Conservation (phyloP, 2,113 vertebrate species). For the Phasianus colchicus region DNA sequence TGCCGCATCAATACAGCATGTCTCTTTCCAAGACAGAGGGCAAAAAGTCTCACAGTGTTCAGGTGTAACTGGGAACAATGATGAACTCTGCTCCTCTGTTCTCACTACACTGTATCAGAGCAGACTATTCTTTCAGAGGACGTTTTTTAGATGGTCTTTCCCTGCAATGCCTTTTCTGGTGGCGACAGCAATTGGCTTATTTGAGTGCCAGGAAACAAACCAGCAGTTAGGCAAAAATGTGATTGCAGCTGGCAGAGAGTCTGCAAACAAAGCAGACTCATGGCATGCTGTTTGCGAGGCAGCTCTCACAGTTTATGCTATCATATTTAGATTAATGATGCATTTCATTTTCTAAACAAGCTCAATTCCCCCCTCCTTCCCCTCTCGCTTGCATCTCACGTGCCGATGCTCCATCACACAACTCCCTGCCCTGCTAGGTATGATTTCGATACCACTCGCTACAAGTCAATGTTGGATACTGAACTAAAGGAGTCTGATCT, state of each 20-base stretch:
- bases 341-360: constrained; percentile 51
- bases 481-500: neutral
- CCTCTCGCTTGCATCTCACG: neutral
- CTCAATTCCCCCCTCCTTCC: neutral
- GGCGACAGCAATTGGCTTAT: rapidly evolving
- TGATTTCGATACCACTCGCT: neutral
- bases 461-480: neutral
- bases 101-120: neutral
- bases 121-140: neutral
- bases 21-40: neutral
- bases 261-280: neutral
- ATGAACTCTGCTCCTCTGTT: neutral
- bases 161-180: neutral
- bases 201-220: neutral
- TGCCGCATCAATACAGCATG: rapidly evolving
- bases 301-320: constrained; percentile 22
- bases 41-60: rapidly evolving
- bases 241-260: constrained; percentile 22
- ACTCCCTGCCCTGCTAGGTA: neutral
- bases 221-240: neutral
- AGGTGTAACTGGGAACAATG: neutral
- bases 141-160: neutral
- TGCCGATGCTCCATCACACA: neutral
- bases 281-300: neutral
- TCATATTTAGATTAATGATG: constrained; percentile 51